Conservation (phyloP, 1,140 invertebrate genomes). For the Anagrus nilaparvatae region DNA sequence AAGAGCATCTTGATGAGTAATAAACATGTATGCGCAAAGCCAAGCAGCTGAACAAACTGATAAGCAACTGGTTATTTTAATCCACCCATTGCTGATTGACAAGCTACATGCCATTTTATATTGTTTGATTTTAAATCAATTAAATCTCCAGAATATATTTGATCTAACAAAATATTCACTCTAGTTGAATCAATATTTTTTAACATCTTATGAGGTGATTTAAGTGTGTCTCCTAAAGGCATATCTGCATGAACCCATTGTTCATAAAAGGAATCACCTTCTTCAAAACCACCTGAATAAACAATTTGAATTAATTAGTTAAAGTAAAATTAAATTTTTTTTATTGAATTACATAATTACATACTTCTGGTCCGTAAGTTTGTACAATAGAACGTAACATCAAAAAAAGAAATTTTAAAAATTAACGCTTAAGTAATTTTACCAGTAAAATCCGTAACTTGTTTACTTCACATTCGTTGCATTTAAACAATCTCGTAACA, state of each 20-base stretch:
- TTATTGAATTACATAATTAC: constrained; percentile 6
- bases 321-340: neutral
- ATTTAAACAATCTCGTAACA: constrained; percentile 77
- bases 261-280: constrained; percentile 80
- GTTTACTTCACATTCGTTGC: constrained; percentile 70
- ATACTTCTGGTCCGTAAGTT: constrained; percentile 74
- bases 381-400: constrained; percentile 88
- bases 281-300: constrained; percentile 50
- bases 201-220: constrained; percentile 71
- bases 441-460: constrained; percentile 24
- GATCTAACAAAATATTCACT: constrained; percentile 71
- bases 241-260: constrained; percentile 84
- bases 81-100: constrained; percentile 64
- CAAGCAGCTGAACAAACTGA: constrained; percentile 84
- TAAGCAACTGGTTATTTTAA: constrained; percentile 80
- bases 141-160: constrained; percentile 58
- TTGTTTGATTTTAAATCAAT: constrained; percentile 54
- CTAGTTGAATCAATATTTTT: constrained; percentile 63
- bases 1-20: constrained; percentile 74
- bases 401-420: constrained; percentile 90
- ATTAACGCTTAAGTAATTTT: constrained; percentile 48
- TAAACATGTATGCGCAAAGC: constrained; percentile 84
- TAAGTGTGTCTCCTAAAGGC: constrained; percentile 74
- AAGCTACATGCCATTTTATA: constrained; percentile 77
- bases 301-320: constrained; percentile 1